Evolutionary conservation across 2,888 invertebrate species (phyloP), one percentile per base, ranked within the genome.

Genomic region (Cetonia aurata): DNA sequence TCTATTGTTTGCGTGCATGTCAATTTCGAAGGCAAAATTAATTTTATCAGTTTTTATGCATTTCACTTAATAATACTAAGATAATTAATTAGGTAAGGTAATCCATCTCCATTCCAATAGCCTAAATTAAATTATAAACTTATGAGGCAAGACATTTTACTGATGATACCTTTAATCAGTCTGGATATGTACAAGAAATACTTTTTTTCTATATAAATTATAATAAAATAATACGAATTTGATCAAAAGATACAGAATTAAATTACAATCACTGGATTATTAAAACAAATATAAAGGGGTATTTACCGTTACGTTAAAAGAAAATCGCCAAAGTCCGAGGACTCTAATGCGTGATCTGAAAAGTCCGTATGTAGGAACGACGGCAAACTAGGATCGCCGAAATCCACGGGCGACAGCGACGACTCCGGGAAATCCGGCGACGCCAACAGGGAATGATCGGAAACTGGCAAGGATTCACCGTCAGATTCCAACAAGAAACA

Each of bases 321-420:
- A 73, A 83, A 83, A 74, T 85, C 84, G 78, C 81, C 81, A 71
- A 85, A 83, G 76, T 83, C 84, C 44, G 79, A 75, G n/a, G 80
- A 77, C 72, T 81, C 83, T 37, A 83, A 72, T 10, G 79, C 75
- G 70, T 82, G 83, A 59, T 84, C 83, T 1, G 81, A 77, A 74
- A 84, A 84, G 74, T 83, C 84, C 17, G 84, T 81, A 66, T 82
- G 82, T 31, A 83, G 72, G 41, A 84, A 75, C 4, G 82, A 78
- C 31, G 84, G 83, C 48, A 84, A 76, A 31, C 80, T 80, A 3
- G 83, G 81, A 75, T 84, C 83, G 13, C 80, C 79, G 71, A 84
- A 84, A 77, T 89, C 88, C 76, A 89, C 89, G 0, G 89, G 89
- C 50, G 88, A 88, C 15, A 89, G 82, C 4, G 89, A 88, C 69